Base-by-base conservation (phyloP, 2,888 invertebrate genomes). In the Caenorhabditis sp. region DNA sequence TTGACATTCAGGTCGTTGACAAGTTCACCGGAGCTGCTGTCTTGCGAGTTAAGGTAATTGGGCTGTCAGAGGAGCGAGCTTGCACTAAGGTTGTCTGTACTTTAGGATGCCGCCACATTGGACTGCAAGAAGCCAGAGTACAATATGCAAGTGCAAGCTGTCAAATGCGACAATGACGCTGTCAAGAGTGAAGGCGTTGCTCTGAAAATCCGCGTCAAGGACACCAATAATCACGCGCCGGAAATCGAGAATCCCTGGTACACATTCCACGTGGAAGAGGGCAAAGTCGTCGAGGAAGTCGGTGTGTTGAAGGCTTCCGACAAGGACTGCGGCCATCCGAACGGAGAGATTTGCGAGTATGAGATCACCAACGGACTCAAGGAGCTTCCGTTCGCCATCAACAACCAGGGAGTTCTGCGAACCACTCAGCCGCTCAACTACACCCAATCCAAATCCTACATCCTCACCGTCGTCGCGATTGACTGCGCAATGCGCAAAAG, bases 341-440 rank as follows among this genome's bases (percentile, higher is more conserved):
- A 95, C 92, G 96, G 96, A 0, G 96, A 97, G 92, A 96, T 98
- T 69, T 98, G 98, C 95, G 96, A 96, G 92, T 99, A 98, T 93
- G 96, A 98, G 93, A 97, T 98, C 86, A 94, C 97, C 64, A 97
- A 91, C 78, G 88, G 88, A 15, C 83, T 89, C 51, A 87, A 88
- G 47, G 89, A 88, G 56, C 83, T 85, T 26, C 91, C 91, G n/a
- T 91, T 91, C 80, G 72, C 81, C n/a, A 90, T 91, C 77, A 87
- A 86, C 77, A 89, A 90, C 60, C 84, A 90, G 62, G 91, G 91
- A 56, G 88, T 91, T n/a, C 95, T 99, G 87, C 95, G 95, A 87
- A 98, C 97, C 93, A 97, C 96, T 0, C 96, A 96, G 91, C 95
- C 96, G 0, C 93, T 99, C 91, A 96, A 97, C 90, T 97, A 96